Percentiles rank a stretch among this genome's conserved stretches.
phyloP scores from a whole-genome alignment of 2,888 invertebrate genomes.

The Eupithecia pulchellata region DNA sequence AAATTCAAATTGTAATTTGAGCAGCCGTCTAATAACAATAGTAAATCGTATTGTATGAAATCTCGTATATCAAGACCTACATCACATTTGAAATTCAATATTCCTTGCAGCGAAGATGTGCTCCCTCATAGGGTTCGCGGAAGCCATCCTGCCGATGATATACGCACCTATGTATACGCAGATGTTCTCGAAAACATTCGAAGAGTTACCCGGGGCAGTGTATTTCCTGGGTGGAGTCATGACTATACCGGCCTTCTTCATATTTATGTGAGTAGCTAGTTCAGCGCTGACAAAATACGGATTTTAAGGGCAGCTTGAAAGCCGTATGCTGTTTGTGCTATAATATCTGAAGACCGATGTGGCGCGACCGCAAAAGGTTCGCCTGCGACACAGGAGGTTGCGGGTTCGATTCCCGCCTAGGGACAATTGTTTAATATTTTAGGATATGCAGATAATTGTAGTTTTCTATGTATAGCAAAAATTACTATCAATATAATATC shows the following conservation, averaged over 20 bases:
- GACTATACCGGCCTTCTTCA: conserved; percentile 75
- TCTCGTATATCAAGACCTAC: background rate
- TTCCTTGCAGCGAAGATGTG: conserved; percentile 81
- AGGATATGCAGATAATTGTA: no score
- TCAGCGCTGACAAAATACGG: no score
- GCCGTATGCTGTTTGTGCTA: background rate
- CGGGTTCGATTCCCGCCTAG: no score
- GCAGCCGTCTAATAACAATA: background rate
- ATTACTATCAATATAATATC: no score
- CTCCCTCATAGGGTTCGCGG: conserved; percentile 84
- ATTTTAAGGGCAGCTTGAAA: no score
- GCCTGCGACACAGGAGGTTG: no score
- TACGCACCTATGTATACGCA: conserved; percentile 82
- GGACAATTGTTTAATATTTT: no score
- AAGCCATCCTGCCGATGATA: conserved; percentile 80
- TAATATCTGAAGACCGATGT: no score
- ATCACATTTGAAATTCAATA: conserved; percentile 3
- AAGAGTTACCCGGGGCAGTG: conserved; percentile 77
- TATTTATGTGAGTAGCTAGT: conserved; percentile 73
- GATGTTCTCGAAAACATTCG: conserved; percentile 75
- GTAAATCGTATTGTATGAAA: background rate
- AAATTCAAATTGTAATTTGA: background rate
- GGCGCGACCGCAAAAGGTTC: no score
- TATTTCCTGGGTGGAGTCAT: conserved; percentile 78
- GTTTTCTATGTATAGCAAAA: no score